phyloP scores from a whole-genome alignment of 2,113 vertebrate species.

The Psettodes erumei region DNA sequence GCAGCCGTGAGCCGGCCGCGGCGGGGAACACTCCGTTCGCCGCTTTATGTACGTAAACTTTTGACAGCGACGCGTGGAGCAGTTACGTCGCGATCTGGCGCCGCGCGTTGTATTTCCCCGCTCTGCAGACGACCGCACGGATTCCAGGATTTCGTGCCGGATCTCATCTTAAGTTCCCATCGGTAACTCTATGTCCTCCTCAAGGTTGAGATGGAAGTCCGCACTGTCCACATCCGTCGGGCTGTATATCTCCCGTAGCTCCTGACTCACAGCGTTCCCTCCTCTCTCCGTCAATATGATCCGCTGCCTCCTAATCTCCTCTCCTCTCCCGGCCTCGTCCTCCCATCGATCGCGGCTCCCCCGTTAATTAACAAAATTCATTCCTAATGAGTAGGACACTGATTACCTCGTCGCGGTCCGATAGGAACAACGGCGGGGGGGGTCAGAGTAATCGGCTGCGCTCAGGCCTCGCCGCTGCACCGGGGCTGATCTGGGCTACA shows the following conservation, averaged over 20 bases:
- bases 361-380: constrained; percentile 58
- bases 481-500: constrained; percentile 4
- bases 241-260: constrained; percentile 26
- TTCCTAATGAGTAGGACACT: constrained; percentile 54
- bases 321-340: constrained; percentile 2
- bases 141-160: constrained; percentile 35
- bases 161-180: constrained; percentile 39
- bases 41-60: too few relatives aligned
- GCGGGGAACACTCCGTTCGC: too few relatives aligned
- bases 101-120: constrained; percentile 8
- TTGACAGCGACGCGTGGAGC: too few relatives aligned
- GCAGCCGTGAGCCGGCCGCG: too few relatives aligned
- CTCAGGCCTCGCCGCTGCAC: constrained; percentile 15
- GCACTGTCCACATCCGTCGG: constrained; percentile 39
- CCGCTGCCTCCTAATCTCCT: constrained; percentile 1
- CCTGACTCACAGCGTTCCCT: background rate
- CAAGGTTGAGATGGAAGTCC: constrained; percentile 52
- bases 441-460: constrained; percentile 35
- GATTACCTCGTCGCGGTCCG: constrained; percentile 52
- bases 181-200: too few relatives aligned
- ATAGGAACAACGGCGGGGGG: constrained; percentile 9
- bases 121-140: constrained; percentile 6
- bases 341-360: constrained; percentile 36
- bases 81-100: too few relatives aligned
- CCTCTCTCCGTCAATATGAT: constrained; percentile 40